Evolutionary conservation across 2,888 invertebrate species (phyloP).

Genomic region (Caenorhabditis angaria): DNA sequence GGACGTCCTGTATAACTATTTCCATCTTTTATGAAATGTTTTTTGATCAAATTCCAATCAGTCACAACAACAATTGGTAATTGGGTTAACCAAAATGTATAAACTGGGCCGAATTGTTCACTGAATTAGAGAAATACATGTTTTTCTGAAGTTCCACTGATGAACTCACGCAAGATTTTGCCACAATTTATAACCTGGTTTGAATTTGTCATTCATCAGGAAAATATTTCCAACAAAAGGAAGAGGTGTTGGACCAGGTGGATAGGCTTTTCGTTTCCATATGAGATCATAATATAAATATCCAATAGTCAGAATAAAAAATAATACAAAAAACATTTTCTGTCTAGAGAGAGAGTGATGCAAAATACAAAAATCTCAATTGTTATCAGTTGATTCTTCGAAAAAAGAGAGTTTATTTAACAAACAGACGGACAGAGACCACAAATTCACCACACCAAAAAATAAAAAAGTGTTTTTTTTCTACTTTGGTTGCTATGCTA

Average conservation of each 20-base stretch:
- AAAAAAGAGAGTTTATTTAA: background rate
- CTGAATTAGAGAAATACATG: conserved; percentile 4
- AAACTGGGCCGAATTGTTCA: conserved; percentile 39
- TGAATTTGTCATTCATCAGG: conserved; percentile 18
- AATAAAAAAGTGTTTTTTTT: no score
- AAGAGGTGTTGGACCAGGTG: conserved; percentile 41
- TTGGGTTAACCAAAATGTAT: conserved; percentile 38
- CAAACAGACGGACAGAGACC: background rate
- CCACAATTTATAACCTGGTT: conserved; percentile 39
- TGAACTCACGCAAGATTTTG: conserved; percentile 21
- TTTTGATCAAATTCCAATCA: conserved; percentile 38
- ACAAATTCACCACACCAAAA: background rate
- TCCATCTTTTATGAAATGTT: conserved; percentile 36
- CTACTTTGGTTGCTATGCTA: no score
- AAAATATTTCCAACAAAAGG: conserved; percentile 35
- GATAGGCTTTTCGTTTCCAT: conserved; percentile 36
- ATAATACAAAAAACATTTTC: background rate
- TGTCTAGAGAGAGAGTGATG: background rate
- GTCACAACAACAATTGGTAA: conserved; percentile 39
- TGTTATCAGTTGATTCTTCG: background rate
- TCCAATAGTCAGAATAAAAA: background rate
- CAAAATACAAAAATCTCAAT: background rate
- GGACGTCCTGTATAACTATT: conserved; percentile 34
- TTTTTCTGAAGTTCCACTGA: no score
- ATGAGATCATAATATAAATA: conserved; percentile 24